Conservation (phyloP, 2,888 invertebrate species). For the Cantharis rustica region DNA sequence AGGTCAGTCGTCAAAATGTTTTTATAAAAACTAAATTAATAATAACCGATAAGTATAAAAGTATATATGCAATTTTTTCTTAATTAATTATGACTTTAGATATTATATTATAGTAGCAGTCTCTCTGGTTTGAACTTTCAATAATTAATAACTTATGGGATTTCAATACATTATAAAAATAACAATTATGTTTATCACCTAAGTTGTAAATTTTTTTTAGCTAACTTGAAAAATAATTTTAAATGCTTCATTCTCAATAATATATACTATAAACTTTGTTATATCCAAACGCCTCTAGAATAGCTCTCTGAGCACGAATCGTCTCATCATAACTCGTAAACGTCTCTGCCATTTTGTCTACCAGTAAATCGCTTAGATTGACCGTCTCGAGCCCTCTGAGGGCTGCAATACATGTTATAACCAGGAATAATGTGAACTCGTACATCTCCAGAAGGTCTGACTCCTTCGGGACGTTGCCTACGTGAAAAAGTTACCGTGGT, state of each 20-base stretch:
- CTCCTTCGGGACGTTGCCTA: conserved; percentile 60
- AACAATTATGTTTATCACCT: not conserved
- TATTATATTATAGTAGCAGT: not conserved
- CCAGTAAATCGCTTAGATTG: conserved; percentile 51
- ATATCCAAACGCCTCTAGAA: conserved; percentile 51
- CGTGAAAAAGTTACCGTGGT: conserved; percentile 70
- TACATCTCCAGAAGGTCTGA: conserved; percentile 64
- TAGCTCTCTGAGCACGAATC: conserved; percentile 41
- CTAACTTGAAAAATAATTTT: not conserved
- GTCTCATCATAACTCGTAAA: conserved; percentile 63
- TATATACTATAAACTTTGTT: conserved; percentile 24
- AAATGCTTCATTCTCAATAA: not conserved
- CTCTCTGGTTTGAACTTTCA: not conserved
- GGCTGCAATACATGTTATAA: conserved; percentile 70
- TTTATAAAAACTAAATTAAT: not conserved
- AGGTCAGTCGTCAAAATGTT: not conserved
- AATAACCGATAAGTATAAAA: not conserved
- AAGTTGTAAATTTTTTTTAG: not conserved
- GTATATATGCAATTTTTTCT: not conserved
- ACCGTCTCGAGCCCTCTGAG: conserved; percentile 57
- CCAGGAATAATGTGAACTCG: conserved; percentile 76
- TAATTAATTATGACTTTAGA: not conserved
- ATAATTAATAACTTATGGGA: not conserved
- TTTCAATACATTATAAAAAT: not conserved
- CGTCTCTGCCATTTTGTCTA: conserved; percentile 60